phyloP scores from a whole-genome alignment of 2,888 invertebrate genomes.

The Tethea ocularis region DNA sequence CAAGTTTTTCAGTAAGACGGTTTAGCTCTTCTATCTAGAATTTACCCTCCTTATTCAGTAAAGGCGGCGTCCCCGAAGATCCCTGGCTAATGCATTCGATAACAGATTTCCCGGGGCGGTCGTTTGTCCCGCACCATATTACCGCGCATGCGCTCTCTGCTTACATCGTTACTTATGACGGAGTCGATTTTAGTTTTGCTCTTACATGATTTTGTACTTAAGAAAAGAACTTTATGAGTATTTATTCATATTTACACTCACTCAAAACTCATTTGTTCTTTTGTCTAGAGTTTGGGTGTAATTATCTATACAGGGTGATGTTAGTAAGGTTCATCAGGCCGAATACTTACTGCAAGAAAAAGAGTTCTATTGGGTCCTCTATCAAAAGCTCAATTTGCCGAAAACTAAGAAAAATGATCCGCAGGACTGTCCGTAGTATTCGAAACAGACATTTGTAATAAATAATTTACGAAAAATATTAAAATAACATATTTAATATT shows the following conservation, averaged over 20 bases:
- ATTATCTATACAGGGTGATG: too few relatives aligned
- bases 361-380: too few relatives aligned
- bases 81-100: conserved; percentile 43
- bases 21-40: neutral
- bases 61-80: conserved; percentile 30
- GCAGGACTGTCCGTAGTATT: too few relatives aligned
- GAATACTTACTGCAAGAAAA: too few relatives aligned
- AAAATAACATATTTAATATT: too few relatives aligned
- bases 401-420: too few relatives aligned
- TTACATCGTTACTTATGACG: neutral
- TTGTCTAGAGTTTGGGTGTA: too few relatives aligned
- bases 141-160: conserved; percentile 19
- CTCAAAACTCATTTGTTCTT: neutral
- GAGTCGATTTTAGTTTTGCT: neutral
- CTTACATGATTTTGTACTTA: neutral
- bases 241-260: neutral
- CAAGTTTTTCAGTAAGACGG: neutral
- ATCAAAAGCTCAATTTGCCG: too few relatives aligned
- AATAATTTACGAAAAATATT: too few relatives aligned
- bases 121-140: conserved; percentile 35
- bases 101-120: conserved; percentile 53
- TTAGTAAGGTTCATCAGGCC: too few relatives aligned
- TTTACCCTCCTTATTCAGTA: conserved; percentile 9
- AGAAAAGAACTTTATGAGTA: too few relatives aligned
- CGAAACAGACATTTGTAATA: too few relatives aligned